These are phyloP conservation scores for Amblyjoppa fuscipennis DNA, from an alignment of 2,888 invertebrate genomes.

Conservation along the genomic window DNA sequence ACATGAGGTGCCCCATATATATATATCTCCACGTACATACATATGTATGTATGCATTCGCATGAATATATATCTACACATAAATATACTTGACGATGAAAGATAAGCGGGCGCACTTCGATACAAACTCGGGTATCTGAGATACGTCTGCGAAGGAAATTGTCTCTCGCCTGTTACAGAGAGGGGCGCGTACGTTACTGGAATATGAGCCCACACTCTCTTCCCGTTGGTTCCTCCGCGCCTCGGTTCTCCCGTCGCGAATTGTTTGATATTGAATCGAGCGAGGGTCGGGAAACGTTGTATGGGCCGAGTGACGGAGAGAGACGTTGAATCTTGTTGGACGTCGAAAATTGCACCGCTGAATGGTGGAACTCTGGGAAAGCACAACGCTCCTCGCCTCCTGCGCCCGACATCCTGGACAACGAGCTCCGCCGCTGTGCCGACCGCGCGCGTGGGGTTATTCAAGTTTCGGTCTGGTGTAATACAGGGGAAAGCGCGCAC, in stretches of 20 bases:
- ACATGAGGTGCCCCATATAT: too few relatives aligned
- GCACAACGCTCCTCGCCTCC: conserved; percentile 4
- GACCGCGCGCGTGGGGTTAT: conserved; percentile 27
- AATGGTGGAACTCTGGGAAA: not conserved
- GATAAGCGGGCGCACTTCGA: conserved; percentile 19
- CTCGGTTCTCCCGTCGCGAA: conserved; percentile 31
- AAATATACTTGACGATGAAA: conserved; percentile 33
- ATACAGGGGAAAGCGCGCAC: conserved; percentile 9
- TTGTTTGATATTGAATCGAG: conserved; percentile 55
- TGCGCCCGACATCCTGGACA: not conserved
- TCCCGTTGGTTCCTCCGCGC: conserved; percentile 18
- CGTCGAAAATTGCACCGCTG: conserved; percentile 27
- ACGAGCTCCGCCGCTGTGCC: conserved; percentile 17
- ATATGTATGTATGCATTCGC: too few relatives aligned
- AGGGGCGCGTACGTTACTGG: conserved; percentile 10
- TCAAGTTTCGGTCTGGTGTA: conserved; percentile 19
- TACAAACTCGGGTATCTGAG: conserved; percentile 51
- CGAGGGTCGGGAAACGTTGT: not conserved
- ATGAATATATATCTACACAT: not conserved
- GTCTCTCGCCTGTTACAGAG: conserved; percentile 4
- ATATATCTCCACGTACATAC: too few relatives aligned
- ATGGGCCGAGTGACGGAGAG: not conserved
- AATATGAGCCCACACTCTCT: conserved; percentile 16
- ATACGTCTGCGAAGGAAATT: conserved; percentile 57
- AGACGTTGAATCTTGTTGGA: conserved; percentile 18